A percentile compares a stretch with the other conserved stretches of the same genome.
These are phyloP conservation scores for Drosophila grimshawi DNA, from an alignment of 1,140 invertebrate genomes.

Conservation along the genomic window DNA sequence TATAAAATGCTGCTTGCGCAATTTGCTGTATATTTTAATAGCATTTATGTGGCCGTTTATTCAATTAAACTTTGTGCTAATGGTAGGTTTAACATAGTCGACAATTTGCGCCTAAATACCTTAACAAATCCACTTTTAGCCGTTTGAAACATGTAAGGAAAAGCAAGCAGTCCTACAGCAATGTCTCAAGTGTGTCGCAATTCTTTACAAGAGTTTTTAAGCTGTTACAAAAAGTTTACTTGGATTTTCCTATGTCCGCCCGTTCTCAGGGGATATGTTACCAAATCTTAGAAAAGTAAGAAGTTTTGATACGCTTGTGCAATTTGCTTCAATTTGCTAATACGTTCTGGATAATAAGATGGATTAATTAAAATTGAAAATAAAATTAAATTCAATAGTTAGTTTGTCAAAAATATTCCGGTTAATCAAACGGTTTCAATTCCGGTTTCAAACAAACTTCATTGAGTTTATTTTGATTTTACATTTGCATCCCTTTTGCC, in stretches of 20 bases:
- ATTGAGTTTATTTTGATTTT: background rate
- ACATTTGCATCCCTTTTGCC: background rate
- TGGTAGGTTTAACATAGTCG: background rate
- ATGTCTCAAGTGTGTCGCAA: constrained; percentile 18
- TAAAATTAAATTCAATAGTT: background rate
- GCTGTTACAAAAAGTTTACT: constrained; percentile 15
- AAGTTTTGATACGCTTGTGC: background rate
- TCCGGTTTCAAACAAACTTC: no score
- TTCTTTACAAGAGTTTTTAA: constrained; percentile 16
- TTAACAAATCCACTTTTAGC: constrained; percentile 2
- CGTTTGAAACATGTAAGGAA: background rate
- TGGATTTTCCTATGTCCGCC: background rate
- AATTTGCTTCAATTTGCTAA: no score
- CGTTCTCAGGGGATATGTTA: constrained; percentile 1
- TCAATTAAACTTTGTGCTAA: constrained; percentile 8
- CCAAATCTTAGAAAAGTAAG: background rate
- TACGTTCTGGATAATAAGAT: no score
- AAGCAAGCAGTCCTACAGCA: background rate
- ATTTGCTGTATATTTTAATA: constrained; percentile 11
- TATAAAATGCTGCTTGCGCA: constrained; percentile 2
- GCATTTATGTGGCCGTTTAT: constrained; percentile 5
- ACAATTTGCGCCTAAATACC: background rate
- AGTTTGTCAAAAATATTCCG: no score
- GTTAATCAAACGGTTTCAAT: no score
- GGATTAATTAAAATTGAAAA: background rate